Evolutionary conservation across 2,888 invertebrate species (phyloP), one percentile per base, ranked within the genome.

Genomic region (Drosophila anceps): DNA sequence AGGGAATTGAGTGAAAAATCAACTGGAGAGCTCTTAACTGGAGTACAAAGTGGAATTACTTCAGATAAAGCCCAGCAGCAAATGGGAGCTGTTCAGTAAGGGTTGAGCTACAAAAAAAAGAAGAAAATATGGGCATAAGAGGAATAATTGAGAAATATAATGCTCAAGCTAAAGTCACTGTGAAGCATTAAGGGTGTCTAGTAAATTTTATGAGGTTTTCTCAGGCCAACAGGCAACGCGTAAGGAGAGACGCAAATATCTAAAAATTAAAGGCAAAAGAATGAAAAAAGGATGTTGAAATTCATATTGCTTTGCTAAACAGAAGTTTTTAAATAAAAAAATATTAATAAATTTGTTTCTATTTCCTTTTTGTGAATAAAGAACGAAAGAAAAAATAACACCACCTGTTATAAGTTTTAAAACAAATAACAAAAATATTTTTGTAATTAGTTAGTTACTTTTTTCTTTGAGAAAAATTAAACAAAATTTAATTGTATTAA

Each of bases 1-100:
- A 20, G 50, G 35, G 75, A 73, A 50, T 67, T 31, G 18, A 55
- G 33, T 57, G 41, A 20, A 29, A 39, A 44, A 41, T 27, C 33
- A 50, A 44, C 54, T 50, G 15, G 37, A 41, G n/a, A 29, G 24
- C 27, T 37, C 69, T 69, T 44, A 58, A 20, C 31, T 18, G 43
- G 15, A 68, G 48, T 5, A 41, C 55, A 24, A 37, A 31, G 44
- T 27, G 20, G 29, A 29, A 37, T 37, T 37, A 53, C 10, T 24
- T 29, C 35, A 35, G 29, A 29, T 15, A 31, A 15, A 10, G 24
- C 51, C 20, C 31, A 18, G 33, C 33, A 35, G 33, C 51, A 35
- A 33, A 31, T 13, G 51, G 35, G 35, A 15, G 15, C 24, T 27
- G 27, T 12, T 20, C 18, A 13, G n/a, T 27, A 39, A 54, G 27